Conservation (phyloP, 2,888 invertebrate genomes). For the Bruchidius siliquastri region DNA sequence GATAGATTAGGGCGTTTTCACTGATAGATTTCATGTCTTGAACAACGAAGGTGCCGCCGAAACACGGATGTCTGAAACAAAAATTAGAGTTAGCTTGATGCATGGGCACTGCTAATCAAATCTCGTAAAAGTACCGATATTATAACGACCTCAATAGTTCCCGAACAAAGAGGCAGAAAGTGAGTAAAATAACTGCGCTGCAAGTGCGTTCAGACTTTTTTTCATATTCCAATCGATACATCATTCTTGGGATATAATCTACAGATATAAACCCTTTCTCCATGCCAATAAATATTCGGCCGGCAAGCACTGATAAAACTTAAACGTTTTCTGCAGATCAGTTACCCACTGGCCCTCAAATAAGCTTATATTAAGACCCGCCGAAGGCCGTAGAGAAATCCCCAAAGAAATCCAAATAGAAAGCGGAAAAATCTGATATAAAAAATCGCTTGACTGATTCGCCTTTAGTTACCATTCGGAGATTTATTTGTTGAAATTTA, state of each 20-base stretch:
- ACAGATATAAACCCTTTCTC: neutral
- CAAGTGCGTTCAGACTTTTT: too few relatives aligned
- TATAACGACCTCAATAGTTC: too few relatives aligned
- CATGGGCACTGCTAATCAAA: too few relatives aligned
- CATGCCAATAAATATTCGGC: neutral
- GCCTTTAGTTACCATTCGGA: neutral
- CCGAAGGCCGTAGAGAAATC: neutral
- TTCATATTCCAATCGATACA: neutral
- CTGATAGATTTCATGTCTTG: slow-evolving; percentile 91
- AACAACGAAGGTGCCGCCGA: slow-evolving; percentile 90
- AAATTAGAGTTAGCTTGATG: neutral
- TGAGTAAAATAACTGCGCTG: too few relatives aligned
- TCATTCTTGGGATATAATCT: neutral
- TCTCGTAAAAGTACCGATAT: too few relatives aligned
- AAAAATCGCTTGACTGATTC: neutral
- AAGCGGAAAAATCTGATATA: neutral
- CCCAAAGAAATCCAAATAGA: neutral
- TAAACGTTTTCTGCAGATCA: neutral
- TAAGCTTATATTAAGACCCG: neutral
- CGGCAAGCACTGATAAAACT: neutral
- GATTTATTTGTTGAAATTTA: neutral
- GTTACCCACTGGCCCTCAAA: neutral
- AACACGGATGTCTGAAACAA: slow-evolving; percentile 74
- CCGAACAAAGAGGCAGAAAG: too few relatives aligned
- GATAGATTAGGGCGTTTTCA: slow-evolving; percentile 79